Base-by-base conservation (phyloP, 1,140 invertebrate genomes). In the Drosophila nigromelanica region DNA sequence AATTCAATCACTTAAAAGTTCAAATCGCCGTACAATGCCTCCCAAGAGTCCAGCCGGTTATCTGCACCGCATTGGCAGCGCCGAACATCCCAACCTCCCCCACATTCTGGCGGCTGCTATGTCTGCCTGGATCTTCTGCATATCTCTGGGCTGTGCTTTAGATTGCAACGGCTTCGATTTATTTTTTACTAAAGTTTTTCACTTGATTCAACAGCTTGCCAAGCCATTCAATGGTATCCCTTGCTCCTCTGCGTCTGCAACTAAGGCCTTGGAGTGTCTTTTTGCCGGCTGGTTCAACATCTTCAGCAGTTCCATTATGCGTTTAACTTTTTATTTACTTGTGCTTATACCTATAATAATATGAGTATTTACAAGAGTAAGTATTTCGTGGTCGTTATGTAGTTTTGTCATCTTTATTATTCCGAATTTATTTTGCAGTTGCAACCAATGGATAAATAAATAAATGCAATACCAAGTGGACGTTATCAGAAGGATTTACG, bases 1-100 rank as follows among this genome's bases (percentile, higher is more conserved):
- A 87, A 86, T 87, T 87, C 82, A 86, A 87, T 86, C 82, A 86
- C 81, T 86, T 81, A 78, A 76, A 67, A 87, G 78, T 86, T 81
- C 75, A 73, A 78, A 81, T 75, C 78, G 81, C 54, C 73, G 68
- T 61, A 72, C 80, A 83, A 85, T 76, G 56, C 60, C 56, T 51
- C 51, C 73, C 56, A 47, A 52, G 70, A 61, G 73, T 76, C 45
- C 43, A 68, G 62, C 62, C 67, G 51, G 51, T n/a, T 43, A 63
- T 54, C 50, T 35, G 56, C 15, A 47, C 12, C 30, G 58, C 43
- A 48, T 47, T 47, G 11, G 11, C 4, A 47, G 18, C 18, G 18
- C 21, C 5, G 15, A 47, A 47, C 24, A 8, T 8, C 33, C 33
- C 18, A 27, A 6, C n/a, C 8, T 2, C 11, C 6, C 18, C 48